Conservation (phyloP, 2,888 invertebrate genomes). For the Pollenia labialis region DNA sequence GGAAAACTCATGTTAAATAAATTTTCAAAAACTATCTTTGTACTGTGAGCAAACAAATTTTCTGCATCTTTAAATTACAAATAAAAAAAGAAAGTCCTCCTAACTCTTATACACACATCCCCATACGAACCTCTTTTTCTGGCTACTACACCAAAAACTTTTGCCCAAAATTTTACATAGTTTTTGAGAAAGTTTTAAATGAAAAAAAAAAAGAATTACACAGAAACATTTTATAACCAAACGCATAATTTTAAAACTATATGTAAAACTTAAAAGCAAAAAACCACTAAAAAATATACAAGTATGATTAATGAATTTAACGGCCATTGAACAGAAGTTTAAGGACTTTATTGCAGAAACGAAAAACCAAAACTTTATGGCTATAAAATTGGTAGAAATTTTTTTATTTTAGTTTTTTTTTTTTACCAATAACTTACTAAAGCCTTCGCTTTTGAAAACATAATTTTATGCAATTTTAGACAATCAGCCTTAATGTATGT, state of each 20-base stretch:
- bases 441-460: neutral
- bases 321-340: slow-evolving; percentile 64
- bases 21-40: slow-evolving; percentile 60
- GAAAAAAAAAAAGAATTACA: neutral
- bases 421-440: slow-evolving; percentile 19
- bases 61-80: slow-evolving; percentile 64
- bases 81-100: slow-evolving; percentile 4
- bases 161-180: slow-evolving; percentile 13
- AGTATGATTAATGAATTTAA: slow-evolving; percentile 73
- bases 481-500: slow-evolving; percentile 53
- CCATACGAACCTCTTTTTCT: neutral
- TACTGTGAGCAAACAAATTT: slow-evolving; percentile 57
- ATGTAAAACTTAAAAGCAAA: slow-evolving; percentile 10
- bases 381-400: slow-evolving; percentile 40
- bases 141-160: slow-evolving; percentile 6
- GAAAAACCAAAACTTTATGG: slow-evolving; percentile 26
- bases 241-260: slow-evolving; percentile 47
- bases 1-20: slow-evolving; percentile 71
- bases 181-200: slow-evolving; percentile 8
- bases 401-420: slow-evolving; percentile 8
- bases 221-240: slow-evolving; percentile 11
- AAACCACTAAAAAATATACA: slow-evolving; percentile 28
- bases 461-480: slow-evolving; percentile 50
- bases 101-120: neutral
- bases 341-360: slow-evolving; percentile 47